Evolutionary conservation across 2,797 vertebrate species (phyloP).

Genomic region (Nannoperca obscura): DNA sequence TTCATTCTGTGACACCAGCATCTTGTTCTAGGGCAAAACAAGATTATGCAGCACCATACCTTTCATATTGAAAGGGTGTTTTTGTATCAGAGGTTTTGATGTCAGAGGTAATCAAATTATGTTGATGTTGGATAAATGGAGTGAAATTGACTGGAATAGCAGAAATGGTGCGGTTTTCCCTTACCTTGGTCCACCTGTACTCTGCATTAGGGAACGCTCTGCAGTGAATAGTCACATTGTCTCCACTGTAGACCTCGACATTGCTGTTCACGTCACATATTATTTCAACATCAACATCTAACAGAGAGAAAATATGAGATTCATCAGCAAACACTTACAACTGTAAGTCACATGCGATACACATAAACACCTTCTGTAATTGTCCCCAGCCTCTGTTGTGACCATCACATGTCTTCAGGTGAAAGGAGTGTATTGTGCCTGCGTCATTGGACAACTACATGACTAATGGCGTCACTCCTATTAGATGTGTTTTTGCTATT

Average conservation of each 20-base stretch:
- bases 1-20: conserved; percentile 54
- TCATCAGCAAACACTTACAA: background rate
- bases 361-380: background rate
- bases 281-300: conserved; percentile 63
- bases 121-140: conserved; percentile 8
- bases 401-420: conserved; percentile 7
- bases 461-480: background rate
- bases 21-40: conserved; percentile 63
- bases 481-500: conserved; percentile 32
- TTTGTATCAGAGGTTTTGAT: conserved; percentile 4
- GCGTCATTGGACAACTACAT: background rate
- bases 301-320: conserved; percentile 15
- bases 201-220: background rate
- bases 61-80: conserved; percentile 1
- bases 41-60: conserved; percentile 19
- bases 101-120: conserved; percentile 22
- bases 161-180: background rate
- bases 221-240: conserved; percentile 73
- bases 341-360: background rate
- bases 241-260: conserved; percentile 56
- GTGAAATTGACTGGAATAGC: background rate
- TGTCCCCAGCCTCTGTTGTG: background rate
- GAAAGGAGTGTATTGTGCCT: background rate
- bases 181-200: conserved; percentile 82
- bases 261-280: conserved; percentile 52